Conservation (phyloP, 2,113 vertebrate genomes). For the Coptodon rendalli region DNA sequence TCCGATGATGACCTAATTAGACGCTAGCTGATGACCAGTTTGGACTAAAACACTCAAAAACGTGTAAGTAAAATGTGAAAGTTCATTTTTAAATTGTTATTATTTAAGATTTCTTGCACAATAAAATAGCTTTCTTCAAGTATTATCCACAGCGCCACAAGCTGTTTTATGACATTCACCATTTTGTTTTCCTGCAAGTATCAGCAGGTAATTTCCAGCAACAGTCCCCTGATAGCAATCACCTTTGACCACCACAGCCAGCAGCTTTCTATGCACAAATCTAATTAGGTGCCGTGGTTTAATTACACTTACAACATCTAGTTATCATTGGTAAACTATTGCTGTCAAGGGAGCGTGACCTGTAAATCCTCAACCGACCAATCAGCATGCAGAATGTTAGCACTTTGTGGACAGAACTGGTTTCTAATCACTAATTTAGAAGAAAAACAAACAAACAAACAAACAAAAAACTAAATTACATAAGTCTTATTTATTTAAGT, state of each 20-base stretch:
- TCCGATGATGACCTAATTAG: neutral
- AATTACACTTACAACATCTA: neutral
- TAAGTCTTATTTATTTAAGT: rapidly evolving
- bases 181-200: neutral
- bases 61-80: neutral
- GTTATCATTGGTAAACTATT: neutral
- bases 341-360: neutral
- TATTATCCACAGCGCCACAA: neutral
- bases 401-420: rapidly evolving
- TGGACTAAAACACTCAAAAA: neutral
- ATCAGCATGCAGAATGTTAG: neutral
- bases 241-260: neutral
- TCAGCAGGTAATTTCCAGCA: neutral
- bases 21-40: neutral
- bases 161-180: rapidly evolving
- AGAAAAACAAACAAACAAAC: too few species aligned
- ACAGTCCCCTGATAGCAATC: neutral
- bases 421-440: rapidly evolving
- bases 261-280: neutral
- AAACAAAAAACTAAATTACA: neutral
- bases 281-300: neutral
- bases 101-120: neutral
- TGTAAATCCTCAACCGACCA: neutral
- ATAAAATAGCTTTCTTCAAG: neutral
- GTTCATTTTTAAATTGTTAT: neutral